Evolutionary conservation across 1,140 invertebrate genomes (phyloP), one percentile per base, ranked within the genome.

Genomic region (Lucilia cuprina): DNA sequence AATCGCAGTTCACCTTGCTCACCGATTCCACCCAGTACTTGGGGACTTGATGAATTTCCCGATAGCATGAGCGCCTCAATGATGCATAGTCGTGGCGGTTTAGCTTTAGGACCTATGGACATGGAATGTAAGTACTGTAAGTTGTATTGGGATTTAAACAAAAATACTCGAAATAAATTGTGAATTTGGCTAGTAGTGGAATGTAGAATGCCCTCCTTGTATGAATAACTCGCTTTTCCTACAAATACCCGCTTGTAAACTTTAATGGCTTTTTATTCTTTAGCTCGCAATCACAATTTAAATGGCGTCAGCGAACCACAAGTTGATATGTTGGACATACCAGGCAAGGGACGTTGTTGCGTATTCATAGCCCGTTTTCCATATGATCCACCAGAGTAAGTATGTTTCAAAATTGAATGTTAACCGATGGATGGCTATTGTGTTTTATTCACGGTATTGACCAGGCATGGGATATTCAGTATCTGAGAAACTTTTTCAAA

Each of bases 321-420:
- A 88, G 95, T 97, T 50, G 97, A 98, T 88, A 97, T 97, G 95
- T 92, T 98, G 87, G 97, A 98, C 87, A 97, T 98, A 87, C 97
- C 97, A 17, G 97, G 96, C 75, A 97, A 97, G 91, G 97, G 97
- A 34, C 93, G 96, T 82, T 98, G 97, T 92, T 97, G 96, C 89
- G 97, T 98, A 83, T 98, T 97, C 91, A 97, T 98, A 82, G 97
- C 97, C 19, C 96, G 97, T 87, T 99, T 98, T 91, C 96, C 95
- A 60, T 99, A 99, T 88, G 98, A 99, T 90, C 98, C 98, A 83
- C 94, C 94, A 84, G 93, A 94, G 93, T 94, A 91, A 93, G 93
- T 88, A 85, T 70, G 65, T 70, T 70, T 70, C n/a, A 70, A 49
- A 30, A 30, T 30, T 30, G 1, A 30, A 30, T 30, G 25, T 30